Percentiles rank a stretch among this genome's conserved stretches.
These are phyloP conservation scores for Anser cygnoides DNA, from an alignment of 2,113 vertebrate genomes.

Conservation along the genomic window DNA sequence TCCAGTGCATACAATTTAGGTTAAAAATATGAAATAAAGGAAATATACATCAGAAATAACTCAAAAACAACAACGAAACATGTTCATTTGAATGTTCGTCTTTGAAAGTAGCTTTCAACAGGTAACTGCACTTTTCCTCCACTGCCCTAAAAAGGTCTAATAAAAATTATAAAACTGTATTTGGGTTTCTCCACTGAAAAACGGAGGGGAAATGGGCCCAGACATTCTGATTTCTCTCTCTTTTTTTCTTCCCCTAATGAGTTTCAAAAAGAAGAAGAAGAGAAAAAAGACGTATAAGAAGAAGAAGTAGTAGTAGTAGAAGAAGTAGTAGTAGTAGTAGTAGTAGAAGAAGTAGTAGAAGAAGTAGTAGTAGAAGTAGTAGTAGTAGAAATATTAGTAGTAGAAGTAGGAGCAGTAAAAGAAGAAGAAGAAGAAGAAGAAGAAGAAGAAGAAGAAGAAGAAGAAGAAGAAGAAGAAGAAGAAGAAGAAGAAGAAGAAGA, in stretches of 20 bases:
- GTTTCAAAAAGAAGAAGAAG: background rate
- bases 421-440: no score
- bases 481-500: no score
- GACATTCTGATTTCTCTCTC: background rate
- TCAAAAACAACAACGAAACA: no score
- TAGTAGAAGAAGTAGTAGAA: no score
- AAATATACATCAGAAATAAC: background rate
- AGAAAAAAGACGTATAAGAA: no score
- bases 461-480: no score
- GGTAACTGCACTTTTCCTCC: background rate
- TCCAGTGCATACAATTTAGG: background rate
- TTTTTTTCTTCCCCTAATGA: accelerated
- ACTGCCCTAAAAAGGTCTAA: background rate
- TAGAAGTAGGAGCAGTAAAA: no score
- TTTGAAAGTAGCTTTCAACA: background rate
- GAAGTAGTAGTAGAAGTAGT: no score
- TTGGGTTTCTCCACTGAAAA: background rate
- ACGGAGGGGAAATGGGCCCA: background rate
- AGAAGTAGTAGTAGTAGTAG: no score
- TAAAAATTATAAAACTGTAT: background rate
- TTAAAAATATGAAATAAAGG: background rate
- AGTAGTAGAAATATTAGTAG: no score
- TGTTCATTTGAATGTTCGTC: background rate
- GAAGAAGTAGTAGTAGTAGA: no score
- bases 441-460: no score